Percentiles rank a stretch among this genome's conserved stretches.
Conservation (phyloP, 37 sponge, comb jelly and placozoan genomes). For the Dysidea cf. avara region DNA sequence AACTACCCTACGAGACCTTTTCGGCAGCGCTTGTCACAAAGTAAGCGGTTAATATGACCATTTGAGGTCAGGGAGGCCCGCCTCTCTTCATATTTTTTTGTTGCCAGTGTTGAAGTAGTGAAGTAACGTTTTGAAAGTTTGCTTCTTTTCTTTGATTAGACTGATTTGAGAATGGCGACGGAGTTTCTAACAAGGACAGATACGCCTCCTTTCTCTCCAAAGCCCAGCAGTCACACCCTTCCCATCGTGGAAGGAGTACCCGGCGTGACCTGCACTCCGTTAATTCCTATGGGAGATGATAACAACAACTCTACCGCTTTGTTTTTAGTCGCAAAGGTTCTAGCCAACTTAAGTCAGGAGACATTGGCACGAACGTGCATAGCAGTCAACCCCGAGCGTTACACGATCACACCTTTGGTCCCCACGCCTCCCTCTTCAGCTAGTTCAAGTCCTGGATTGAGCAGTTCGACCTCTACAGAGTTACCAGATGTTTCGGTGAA, state of each 20-base stretch:
- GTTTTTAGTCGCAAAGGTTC: slow-evolving; percentile 79
- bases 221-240: slow-evolving; percentile 57
- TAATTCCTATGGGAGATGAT: background rate
- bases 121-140: too few species aligned
- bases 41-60: too few species aligned
- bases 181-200: slow-evolving; percentile 34
- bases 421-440: slow-evolving; percentile 60
- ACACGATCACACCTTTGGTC: slow-evolving; percentile 44
- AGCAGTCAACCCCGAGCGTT: slow-evolving; percentile 64
- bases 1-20: too few species aligned
- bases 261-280: slow-evolving; percentile 27
- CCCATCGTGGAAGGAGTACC: slow-evolving; percentile 48
- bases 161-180: slow-evolving; percentile 47
- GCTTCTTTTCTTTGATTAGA: background rate
- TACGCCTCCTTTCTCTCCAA: slow-evolving; percentile 80
- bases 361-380: slow-evolving; percentile 66
- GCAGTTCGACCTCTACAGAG: too few species aligned
- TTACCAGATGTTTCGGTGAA: slow-evolving; percentile 14
- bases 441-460: slow-evolving; percentile 35
- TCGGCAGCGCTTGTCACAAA: too few species aligned
- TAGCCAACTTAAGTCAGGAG: slow-evolving; percentile 82
- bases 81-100: too few species aligned
- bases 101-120: too few species aligned
- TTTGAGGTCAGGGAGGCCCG: too few species aligned
- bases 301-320: slow-evolving; percentile 60